Base-by-base conservation (phyloP, 2,797 vertebrate genomes). In the Anguilla pacifica region DNA sequence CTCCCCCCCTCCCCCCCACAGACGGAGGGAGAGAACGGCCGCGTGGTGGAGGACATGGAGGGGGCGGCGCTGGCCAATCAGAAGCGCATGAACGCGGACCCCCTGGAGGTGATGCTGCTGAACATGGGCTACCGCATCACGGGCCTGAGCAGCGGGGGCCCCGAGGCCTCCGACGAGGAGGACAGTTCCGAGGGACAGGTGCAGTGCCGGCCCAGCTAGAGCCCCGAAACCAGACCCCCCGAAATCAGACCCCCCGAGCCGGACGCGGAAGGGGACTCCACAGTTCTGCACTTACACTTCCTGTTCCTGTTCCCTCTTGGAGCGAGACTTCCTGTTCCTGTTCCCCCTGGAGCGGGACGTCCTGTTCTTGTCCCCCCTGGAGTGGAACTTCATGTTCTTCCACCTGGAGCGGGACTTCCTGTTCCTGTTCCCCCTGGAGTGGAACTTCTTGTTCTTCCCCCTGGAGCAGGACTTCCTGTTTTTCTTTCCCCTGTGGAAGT, bases 111-210 rank as follows among this genome's bases (percentile, higher is more conserved):
- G 90, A 99, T 99, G 98, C 95, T 99, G 94, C 96, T 99, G 43
- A 99, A 99, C 96, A 99, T 99, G 99, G 99, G 99, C 82, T 99
- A 99, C 94, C 96, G 98, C 93, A 99, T 99, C 95, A 98, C 98
- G 0, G 98, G 98, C 93, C 97, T 99, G 91, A 97, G 97, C 82
- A 97, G 97, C 0, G 95, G 96, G 0, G 97, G 98, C 1, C 94
- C 98, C 0, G 96, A 97, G 0, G 97, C 97, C 89, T 99, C 98
- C 0, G 98, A 99, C 0, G 99, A 99, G 0, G 99, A 99, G 93
- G 98, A 99, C 95, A 97, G 96, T 96, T 96, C 98, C 0, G 99
- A 99, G 92, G 97, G 98, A 93, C 98, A 99, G 93, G 98, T 99
- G 86, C 98, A 99, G 92, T 99, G 99, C 94, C 97, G 98, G 93